These are phyloP conservation scores for Agrilus planipennis DNA, from an alignment of 1,140 invertebrate species.

Conservation along the genomic window DNA sequence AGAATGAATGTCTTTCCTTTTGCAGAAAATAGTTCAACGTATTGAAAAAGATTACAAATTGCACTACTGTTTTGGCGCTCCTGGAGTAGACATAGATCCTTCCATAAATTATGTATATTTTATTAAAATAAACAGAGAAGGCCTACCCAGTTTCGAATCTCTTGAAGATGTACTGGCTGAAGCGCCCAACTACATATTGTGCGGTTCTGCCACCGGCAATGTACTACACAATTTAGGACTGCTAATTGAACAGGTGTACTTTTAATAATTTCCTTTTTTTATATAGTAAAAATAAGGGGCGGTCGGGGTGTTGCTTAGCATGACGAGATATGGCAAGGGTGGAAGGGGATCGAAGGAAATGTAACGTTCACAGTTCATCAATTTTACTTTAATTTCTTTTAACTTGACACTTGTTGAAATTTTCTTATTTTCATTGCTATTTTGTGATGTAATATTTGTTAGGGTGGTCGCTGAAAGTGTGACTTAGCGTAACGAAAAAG, in stretches of 20 bases:
- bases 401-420: slow-evolving; percentile 14
- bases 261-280: not conserved
- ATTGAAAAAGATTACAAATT: slow-evolving; percentile 51
- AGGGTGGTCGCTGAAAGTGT: too few relatives aligned
- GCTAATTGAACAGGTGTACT: slow-evolving; percentile 31
- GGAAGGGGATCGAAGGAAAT: slow-evolving; percentile 21
- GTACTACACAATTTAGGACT: slow-evolving; percentile 42
- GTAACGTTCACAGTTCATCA: slow-evolving; percentile 24
- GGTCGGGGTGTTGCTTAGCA: too few relatives aligned
- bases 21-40: slow-evolving; percentile 51
- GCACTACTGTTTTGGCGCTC: slow-evolving; percentile 49
- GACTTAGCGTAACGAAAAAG: too few relatives aligned
- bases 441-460: too few relatives aligned
- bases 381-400: slow-evolving; percentile 26
- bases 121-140: slow-evolving; percentile 44
- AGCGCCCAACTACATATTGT: slow-evolving; percentile 51
- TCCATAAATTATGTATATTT: slow-evolving; percentile 51
- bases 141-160: slow-evolving; percentile 42
- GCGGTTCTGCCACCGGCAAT: slow-evolving; percentile 45
- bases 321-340: not conserved
- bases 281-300: slow-evolving; percentile 1
- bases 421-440: too few relatives aligned
- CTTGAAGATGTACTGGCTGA: slow-evolving; percentile 38
- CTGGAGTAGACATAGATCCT: slow-evolving; percentile 35
- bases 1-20: too few relatives aligned